Evolutionary conservation across 1,140 invertebrate species (phyloP).

Genomic region (Portunus trituberculatus): DNA sequence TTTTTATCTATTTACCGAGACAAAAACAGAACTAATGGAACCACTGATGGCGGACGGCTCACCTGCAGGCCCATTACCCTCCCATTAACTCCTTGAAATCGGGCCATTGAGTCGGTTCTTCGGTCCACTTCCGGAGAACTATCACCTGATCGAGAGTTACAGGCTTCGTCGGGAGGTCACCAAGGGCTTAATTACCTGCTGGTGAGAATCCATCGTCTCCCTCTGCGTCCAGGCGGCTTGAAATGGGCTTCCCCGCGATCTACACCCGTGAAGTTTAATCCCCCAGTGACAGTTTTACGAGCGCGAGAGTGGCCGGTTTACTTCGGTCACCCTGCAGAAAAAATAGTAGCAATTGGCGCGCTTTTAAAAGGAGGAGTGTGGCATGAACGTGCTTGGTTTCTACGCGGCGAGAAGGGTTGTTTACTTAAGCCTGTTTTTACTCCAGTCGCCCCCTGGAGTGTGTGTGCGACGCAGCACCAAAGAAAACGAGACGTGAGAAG

Average conservation of each 20-base stretch:
- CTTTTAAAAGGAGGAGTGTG: neutral
- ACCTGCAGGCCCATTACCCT: constrained; percentile 7
- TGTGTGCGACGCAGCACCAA: neutral
- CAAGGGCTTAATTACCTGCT: neutral
- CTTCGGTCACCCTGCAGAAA: neutral
- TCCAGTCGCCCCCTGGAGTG: neutral
- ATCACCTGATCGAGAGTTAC: neutral
- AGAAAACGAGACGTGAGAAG: neutral
- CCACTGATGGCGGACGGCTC: neutral
- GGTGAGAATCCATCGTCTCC: neutral
- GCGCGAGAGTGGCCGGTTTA: neutral
- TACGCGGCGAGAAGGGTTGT: too few species aligned
- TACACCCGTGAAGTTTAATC: neutral
- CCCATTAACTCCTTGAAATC: constrained; percentile 4
- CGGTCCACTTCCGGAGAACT: neutral
- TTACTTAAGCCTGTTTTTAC: neutral
- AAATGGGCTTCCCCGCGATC: neutral
- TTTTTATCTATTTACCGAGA: neutral
- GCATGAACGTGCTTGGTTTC: too few species aligned
- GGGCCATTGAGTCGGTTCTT: neutral
- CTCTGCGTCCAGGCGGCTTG: neutral
- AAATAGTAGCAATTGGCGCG: too few species aligned
- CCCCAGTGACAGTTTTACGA: neutral
- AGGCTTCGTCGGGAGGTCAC: neutral
- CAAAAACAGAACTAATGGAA: neutral